Conservation (phyloP, 2,113 vertebrate genomes). For the Zosterops lateralis region DNA sequence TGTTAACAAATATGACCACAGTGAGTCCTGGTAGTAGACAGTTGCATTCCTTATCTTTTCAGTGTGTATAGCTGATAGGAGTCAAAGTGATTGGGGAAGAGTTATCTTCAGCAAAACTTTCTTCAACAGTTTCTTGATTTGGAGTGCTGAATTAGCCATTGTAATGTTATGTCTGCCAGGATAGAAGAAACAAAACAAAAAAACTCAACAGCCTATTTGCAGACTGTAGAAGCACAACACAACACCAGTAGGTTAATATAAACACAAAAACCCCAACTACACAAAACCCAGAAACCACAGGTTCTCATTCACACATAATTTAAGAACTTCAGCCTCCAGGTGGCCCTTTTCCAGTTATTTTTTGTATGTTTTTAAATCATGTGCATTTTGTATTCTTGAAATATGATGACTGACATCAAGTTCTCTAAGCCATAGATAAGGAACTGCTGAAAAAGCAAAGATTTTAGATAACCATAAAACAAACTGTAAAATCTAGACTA, state of each 20-base stretch:
- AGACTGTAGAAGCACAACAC: not conserved
- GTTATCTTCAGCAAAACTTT: slow-evolving; percentile 18
- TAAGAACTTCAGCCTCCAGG: not conserved
- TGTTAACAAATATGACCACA: slow-evolving; percentile 33
- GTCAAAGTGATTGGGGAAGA: slow-evolving; percentile 29
- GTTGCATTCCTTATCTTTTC: slow-evolving; percentile 32
- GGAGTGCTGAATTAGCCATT: slow-evolving; percentile 90
- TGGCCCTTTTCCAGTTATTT: not conserved
- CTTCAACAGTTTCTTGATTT: slow-evolving; percentile 78
- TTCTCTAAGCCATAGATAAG: not conserved
- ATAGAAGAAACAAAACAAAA: slow-evolving; percentile 16
- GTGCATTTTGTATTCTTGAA: not conserved
- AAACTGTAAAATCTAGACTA: slow-evolving; percentile 16
- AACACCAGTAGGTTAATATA: not conserved
- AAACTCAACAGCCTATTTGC: not conserved
- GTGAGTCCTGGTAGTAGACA: slow-evolving; percentile 35
- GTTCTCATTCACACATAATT: not conserved
- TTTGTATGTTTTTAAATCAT: not conserved
- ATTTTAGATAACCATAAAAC: not conserved
- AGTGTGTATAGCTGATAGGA: slow-evolving; percentile 11
- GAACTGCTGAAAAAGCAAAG: not conserved
- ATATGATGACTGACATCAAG: not conserved
- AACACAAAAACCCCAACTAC: not conserved
- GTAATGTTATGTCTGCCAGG: slow-evolving; percentile 76
- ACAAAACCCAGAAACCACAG: not conserved